Evolutionary conservation across 2,113 vertebrate species (phyloP), one percentile per base, ranked within the genome.

Genomic region (Coracopsis vasa): DNA sequence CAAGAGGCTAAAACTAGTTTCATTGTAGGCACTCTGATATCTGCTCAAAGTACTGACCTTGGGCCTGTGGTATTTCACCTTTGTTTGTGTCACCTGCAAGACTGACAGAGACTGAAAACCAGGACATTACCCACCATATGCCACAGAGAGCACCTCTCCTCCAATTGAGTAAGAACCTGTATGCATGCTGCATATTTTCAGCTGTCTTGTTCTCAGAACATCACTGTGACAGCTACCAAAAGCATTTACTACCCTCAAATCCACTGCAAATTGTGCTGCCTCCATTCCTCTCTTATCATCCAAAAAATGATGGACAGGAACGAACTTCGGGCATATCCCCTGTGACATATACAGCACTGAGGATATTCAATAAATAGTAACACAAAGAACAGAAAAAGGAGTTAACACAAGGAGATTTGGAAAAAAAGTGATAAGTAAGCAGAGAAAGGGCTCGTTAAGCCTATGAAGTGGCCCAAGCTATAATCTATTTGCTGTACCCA

Each of bases 401-500:
- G 41, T 42, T 83, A 70, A 89, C 29, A 81, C 53, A 69, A 56
- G n/a, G 69, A 61, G 77, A 93, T 90, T 45, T 39, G 17, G 17
- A 21, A 24, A 28, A 37, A 39, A 84, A 86, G 35, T 60, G 35
- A 25, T 94, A 94, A 94, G 78, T 83, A 97, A 93, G 69, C 85
- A 95, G 61, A 95, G 82, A 88, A 91, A 88, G 20, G 85, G 69
- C 72, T 78, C 18, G 8, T 65, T 82, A 94, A 95, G 90, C 90
- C 85, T 90, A 77, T 86, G 56, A 72, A 95, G 72, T 14, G 15
- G 77, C 27, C 95, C 77, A 80, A 92, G 71, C 92, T 92, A 92
- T 96, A 96, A 98, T 96, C 94, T 97, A 96, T 96, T 97, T 86
- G 89, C 94, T 95, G 72, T 89, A 95, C 53, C 86, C 72, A 74